Conservation (phyloP, 2,888 invertebrate genomes). For the Caenorhabditis virilis region DNA sequence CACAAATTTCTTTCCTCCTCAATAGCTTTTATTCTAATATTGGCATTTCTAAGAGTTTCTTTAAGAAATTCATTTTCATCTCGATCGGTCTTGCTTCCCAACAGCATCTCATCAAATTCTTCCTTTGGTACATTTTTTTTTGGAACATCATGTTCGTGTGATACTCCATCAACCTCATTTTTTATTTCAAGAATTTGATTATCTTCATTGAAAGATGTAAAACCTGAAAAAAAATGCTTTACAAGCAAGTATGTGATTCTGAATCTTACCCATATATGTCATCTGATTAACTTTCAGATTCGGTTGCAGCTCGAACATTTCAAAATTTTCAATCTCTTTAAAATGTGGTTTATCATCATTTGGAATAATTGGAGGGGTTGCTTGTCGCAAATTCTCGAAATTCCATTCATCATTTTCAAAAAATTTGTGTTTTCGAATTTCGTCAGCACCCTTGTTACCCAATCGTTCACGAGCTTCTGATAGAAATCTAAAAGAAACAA, state of each 20-base stretch:
- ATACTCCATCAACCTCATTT: too few species aligned
- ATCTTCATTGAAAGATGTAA: constrained; percentile 86
- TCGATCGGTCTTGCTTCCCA: constrained; percentile 9
- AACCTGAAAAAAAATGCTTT: constrained; percentile 75
- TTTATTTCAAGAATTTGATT: too few species aligned
- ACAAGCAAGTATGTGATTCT: too few species aligned
- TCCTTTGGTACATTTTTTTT: constrained; percentile 18
- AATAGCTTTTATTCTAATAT: constrained; percentile 15
- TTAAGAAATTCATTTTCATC: constrained; percentile 16
- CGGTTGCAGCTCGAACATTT: constrained; percentile 92
- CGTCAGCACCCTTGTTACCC: constrained; percentile 88
- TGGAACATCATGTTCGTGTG: constrained; percentile 6
- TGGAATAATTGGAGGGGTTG: constrained; percentile 90
- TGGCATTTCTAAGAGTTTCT: constrained; percentile 12
- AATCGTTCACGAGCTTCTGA: constrained; percentile 77
- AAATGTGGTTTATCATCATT: constrained; percentile 98
- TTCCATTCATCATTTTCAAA: constrained; percentile 97
- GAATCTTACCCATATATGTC: constrained; percentile 80
- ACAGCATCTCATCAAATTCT: constrained; percentile 5
- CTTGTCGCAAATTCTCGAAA: constrained; percentile 88
- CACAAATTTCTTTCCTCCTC: constrained; percentile 29
- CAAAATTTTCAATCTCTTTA: constrained; percentile 82
- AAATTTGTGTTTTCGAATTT: constrained; percentile 91
- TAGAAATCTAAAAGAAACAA: too few species aligned
- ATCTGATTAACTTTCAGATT: constrained; percentile 97